These are phyloP conservation scores for Aptenodytes forsteri DNA, from an alignment of 2,113 vertebrate genomes.

Conservation along the genomic window DNA sequence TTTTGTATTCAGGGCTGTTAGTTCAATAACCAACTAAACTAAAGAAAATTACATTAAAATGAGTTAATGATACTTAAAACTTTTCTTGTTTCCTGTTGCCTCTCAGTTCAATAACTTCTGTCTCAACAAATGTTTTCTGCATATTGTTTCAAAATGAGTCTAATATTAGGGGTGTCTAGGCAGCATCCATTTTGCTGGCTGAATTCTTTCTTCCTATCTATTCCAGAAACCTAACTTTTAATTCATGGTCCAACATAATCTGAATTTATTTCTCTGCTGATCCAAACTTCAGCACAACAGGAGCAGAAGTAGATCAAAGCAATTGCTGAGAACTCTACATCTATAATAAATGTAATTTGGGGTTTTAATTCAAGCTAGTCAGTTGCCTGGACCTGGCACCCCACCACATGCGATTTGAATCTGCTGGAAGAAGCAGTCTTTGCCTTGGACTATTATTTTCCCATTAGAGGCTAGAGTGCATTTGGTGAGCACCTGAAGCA, in stretches of 20 bases:
- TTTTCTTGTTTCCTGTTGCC: neutral
- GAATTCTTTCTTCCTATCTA: neutral
- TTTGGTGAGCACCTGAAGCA: neutral
- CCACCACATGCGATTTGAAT: neutral
- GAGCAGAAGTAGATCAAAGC: neutral
- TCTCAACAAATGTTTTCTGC: neutral
- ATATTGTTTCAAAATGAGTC: neutral
- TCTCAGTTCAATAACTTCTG: neutral
- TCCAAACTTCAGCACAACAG: neutral
- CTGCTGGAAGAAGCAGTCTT: neutral
- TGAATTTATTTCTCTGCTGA: neutral
- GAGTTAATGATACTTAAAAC: neutral
- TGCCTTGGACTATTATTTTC: neutral
- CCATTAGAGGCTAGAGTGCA: neutral
- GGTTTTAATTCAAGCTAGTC: neutral
- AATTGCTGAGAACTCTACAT: neutral
- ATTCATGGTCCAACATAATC: neutral
- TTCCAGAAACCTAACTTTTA: neutral
- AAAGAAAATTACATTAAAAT: constrained; percentile 29
- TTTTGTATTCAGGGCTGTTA: neutral
- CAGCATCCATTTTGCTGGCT: neutral
- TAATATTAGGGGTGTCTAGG: neutral
- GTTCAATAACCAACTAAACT: neutral
- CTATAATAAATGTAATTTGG: neutral
- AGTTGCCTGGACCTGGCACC: neutral